These are phyloP conservation scores for Theocolax elegans DNA, from an alignment of 1,140 invertebrate genomes.

Conservation along the genomic window DNA sequence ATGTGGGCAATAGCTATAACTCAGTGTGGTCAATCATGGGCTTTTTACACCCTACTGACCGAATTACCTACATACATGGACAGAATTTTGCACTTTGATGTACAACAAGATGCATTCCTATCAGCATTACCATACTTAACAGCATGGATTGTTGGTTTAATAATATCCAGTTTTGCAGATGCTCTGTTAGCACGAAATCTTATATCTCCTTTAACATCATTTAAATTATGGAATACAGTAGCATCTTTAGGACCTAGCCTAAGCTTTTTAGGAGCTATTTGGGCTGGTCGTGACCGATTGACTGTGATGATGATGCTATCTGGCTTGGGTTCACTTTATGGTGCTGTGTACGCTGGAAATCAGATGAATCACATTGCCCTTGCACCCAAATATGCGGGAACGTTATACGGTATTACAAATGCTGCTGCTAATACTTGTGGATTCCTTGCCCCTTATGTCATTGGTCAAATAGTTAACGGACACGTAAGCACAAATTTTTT, in stretches of 20 bases:
- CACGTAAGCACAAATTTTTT: conserved; percentile 67
- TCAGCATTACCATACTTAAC: conserved; percentile 64
- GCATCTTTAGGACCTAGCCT: conserved; percentile 78
- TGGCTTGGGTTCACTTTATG: conserved; percentile 77
- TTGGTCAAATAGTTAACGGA: conserved; percentile 78
- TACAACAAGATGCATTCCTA: conserved; percentile 70
- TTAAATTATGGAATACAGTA: conserved; percentile 82
- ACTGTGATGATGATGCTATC: conserved; percentile 78
- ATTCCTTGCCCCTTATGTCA: conserved; percentile 85
- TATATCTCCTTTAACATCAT: conserved; percentile 74
- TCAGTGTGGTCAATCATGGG: conserved; percentile 93
- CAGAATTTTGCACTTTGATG: conserved; percentile 88
- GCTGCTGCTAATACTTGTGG: conserved; percentile 87
- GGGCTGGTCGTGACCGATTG: conserved; percentile 79
- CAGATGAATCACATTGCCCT: conserved; percentile 91
- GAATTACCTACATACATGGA: conserved; percentile 95
- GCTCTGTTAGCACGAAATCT: conserved; percentile 73
- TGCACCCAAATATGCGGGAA: conserved; percentile 86
- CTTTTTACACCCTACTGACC: conserved; percentile 93
- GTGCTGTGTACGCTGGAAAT: conserved; percentile 81
- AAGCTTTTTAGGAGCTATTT: conserved; percentile 79
- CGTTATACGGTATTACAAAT: conserved; percentile 90
- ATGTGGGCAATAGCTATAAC: conserved; percentile 89
- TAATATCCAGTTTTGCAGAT: conserved; percentile 78
- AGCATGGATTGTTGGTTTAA: conserved; percentile 76